Evolutionary conservation across 2,113 vertebrate species (phyloP), one percentile per base, ranked within the genome.

Genomic region (Nematolebias whitei): DNA sequence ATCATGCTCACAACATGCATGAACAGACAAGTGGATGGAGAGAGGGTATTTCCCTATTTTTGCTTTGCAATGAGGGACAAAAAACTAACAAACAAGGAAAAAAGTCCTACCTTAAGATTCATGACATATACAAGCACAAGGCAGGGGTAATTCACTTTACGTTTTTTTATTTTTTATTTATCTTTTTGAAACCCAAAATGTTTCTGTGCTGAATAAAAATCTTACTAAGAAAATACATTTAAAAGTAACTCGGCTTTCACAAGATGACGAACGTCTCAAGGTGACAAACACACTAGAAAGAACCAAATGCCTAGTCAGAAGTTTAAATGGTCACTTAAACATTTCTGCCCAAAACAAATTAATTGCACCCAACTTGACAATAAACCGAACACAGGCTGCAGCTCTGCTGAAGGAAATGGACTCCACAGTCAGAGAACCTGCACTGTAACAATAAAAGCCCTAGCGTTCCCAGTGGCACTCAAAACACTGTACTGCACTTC

Each of bases 371-470:
- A 68, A 48, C 24, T 72, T 62, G 49, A 68, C 82, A 67, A 80
- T 76, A 78, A 83, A 85, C 50, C 13, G 62, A 68, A 84, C 60
- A 47, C 16, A 62, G 57, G 74, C 68, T 65, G 23, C 47, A 69
- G 57, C 26, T 73, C 68, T 69, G 2, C 5, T 60, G 53, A 71
- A 69, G 51, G 67, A 82, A 82, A 71, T 54, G 19, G 35, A 64
- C 56, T 71, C 66, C 53, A 35, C 47, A 65, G 50, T 84, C 71
- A 68, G 70, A 81, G 61, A 74, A 72, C 57, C 73, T 80, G 71
- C 47, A 80, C 39, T 29, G 43, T 55, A 64, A 85, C 57, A 83
- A 75, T 74, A 82, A 77, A 86, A 84, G 71, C 75, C 68, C 67
- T 39, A 51, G 65, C 54, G n/a, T 75, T 75, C 56, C 71, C 78